Conservation (phyloP, 1,140 invertebrate species). For the Calephelis virginiensis region DNA sequence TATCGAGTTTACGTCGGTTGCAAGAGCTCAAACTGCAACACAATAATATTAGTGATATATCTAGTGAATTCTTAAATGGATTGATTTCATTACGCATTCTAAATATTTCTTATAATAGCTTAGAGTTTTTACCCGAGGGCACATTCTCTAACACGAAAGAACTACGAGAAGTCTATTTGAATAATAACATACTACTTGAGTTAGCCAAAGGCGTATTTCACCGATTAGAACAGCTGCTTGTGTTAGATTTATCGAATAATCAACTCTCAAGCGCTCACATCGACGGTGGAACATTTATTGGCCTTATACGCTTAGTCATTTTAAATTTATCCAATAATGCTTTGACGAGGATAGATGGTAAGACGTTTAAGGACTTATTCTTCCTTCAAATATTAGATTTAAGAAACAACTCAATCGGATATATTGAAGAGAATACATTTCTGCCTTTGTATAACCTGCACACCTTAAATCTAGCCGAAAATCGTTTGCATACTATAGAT, state of each 20-base stretch:
- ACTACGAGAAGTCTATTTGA: slow-evolving; percentile 89
- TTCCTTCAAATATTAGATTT: slow-evolving; percentile 93
- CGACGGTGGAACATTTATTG: slow-evolving; percentile 90
- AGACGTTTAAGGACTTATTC: slow-evolving; percentile 92
- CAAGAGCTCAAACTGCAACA: slow-evolving; percentile 88
- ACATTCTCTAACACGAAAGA: slow-evolving; percentile 88
- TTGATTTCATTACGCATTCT: slow-evolving; percentile 87
- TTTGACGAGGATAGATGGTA: slow-evolving; percentile 89
- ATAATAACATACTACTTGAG: slow-evolving; percentile 89
- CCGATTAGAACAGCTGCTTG: slow-evolving; percentile 88
- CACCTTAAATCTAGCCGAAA: slow-evolving; percentile 91
- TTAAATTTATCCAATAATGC: slow-evolving; percentile 92
- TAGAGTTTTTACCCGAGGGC: slow-evolving; percentile 87
- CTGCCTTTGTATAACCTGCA: slow-evolving; percentile 92
- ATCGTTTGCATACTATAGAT: slow-evolving; percentile 89
- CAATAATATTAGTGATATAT: slow-evolving; percentile 89
- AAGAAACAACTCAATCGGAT: slow-evolving; percentile 91
- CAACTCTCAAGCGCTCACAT: slow-evolving; percentile 89
- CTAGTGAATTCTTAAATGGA: slow-evolving; percentile 87
- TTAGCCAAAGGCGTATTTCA: slow-evolving; percentile 89
- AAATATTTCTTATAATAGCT: slow-evolving; percentile 90
- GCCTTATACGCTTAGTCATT: slow-evolving; percentile 90
- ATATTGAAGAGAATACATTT: slow-evolving; percentile 93
- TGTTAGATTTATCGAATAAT: slow-evolving; percentile 94
- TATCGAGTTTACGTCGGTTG: slow-evolving; percentile 84